Conservation (phyloP, 2,888 invertebrate species). For the Aproaerema taeniolella region DNA sequence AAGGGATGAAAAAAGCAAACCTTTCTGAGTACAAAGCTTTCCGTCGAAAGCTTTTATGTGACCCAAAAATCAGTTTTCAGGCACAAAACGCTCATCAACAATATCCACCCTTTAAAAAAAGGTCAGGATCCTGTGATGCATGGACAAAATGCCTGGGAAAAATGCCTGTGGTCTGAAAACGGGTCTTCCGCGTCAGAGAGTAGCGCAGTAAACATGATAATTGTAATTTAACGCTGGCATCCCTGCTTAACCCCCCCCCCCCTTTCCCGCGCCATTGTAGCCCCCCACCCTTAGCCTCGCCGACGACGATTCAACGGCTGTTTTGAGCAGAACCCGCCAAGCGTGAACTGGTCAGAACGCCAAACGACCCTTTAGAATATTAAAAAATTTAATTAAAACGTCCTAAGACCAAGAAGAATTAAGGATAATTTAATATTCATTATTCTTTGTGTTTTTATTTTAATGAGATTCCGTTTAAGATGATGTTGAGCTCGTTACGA, state of each 20-base stretch:
- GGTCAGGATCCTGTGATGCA: slow-evolving; percentile 16
- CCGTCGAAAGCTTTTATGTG: slow-evolving; percentile 7
- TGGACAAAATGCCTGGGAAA: slow-evolving; percentile 23
- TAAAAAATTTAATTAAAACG: slow-evolving; percentile 61
- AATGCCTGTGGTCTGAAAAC: slow-evolving; percentile 32
- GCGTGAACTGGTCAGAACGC: slow-evolving; percentile 52
- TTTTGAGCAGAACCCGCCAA: slow-evolving; percentile 37
- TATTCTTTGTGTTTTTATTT: too few species aligned
- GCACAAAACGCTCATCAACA: slow-evolving; percentile 10
- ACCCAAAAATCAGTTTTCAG: slow-evolving; percentile 8
- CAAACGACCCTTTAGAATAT: slow-evolving; percentile 54
- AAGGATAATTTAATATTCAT: too few species aligned
- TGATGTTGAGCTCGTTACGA: too few species aligned
- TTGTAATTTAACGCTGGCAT: slow-evolving; percentile 52
- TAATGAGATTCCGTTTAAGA: too few species aligned
- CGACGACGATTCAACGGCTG: slow-evolving; percentile 28
- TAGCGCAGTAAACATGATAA: slow-evolving; percentile 53
- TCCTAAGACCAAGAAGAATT: too few species aligned
- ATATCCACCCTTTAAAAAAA: slow-evolving; percentile 13
- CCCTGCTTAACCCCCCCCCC: slow-evolving; percentile 15
- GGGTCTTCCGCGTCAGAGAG: slow-evolving; percentile 33
- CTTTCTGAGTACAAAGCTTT: too few species aligned
- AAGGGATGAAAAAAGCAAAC: too few species aligned
- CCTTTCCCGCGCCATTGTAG: slow-evolving; percentile 15
- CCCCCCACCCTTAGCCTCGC: slow-evolving; percentile 17